Evolutionary conservation across 2,113 vertebrate genomes (phyloP), one percentile per base, ranked within the genome.

Genomic region (Callipepla californica): DNA sequence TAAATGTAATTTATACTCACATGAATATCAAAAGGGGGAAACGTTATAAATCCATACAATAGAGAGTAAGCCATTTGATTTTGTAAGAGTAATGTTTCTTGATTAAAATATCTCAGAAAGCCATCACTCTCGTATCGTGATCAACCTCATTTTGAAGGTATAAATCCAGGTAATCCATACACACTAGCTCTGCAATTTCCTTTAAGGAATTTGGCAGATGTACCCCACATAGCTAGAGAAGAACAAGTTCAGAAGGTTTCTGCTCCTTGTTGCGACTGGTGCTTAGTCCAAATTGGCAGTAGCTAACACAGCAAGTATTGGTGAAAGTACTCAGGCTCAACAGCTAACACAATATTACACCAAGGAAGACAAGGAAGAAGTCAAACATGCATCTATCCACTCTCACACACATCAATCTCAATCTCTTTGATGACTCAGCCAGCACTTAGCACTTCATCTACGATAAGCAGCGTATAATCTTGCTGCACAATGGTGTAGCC

Each of bases 351-450:
- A 96, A 77, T 63, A 75, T 88, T 85, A 58, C 57, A 84, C 13
- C 62, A 93, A 81, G 77, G 53, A 79, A 73, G 59, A 72, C 25
- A 79, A 87, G 80, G 23, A 95, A 92, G 83, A 81, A 94, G 57
- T 65, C 63, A 86, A 90, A 75, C 70, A 87, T 7, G 30, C 70
- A 89, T 74, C 38, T 36, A 76, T 89, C 53, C 62, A 91, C 68
- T 95, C 79, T 77, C 40, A 84, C 63, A 40, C 66, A 74, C 69
- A 32, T 68, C 53, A 63, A 40, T 72, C 63, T 77, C 22, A n/a
- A 55, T 65, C 58, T 47, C 58, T 80, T 95, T 76, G 32, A 79
- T 51, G 57, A 63, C 19, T 90, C 45, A 90, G 63, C 44, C 84
- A 66, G n/a, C 73, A 68, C 63, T 95, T 90, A 86, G 67, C 85